Base-by-base conservation (phyloP, 2,888 invertebrate genomes). In the Ditylenchus weischeri region DNA sequence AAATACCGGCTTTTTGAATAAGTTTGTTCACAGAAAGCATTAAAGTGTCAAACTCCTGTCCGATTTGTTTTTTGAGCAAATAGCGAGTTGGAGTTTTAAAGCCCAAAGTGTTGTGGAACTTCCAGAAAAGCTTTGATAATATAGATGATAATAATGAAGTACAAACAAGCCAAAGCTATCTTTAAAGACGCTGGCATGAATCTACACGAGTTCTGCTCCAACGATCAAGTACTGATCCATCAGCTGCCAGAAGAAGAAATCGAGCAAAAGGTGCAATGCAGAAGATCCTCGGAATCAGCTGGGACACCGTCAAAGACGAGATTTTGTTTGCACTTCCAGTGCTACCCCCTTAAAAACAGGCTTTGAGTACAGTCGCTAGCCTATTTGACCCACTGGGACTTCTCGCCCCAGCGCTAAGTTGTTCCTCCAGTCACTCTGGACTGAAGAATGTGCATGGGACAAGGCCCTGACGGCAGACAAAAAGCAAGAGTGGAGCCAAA, bases 151-250 rank as follows among this genome's bases (percentile, higher is more conserved):
- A n/a, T 58, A 1, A 3, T 11, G 15, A 64, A 62, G 38, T 51
- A 64, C 19, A 2, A n/a, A 57, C 51, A 64, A 13, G 35, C 58
- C 8, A 64, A 64, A 48, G 21, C 29, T 8, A 59, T 64, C 36
- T 50, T 64, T 19, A n/a, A 23, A 57, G 64, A 64, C 50, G 64
- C 51, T 19, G 23, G 43, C n/a, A 49, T 64, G n/a, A 64, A 64
- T 60, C 35, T 63, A 3, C 29, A 51, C 15, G 48, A 63, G 21
- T 63, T 63, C 11, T 21, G 49, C n/a, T 50, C 63, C 15, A 63
- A 60, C 18, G 43, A 49, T 7, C 54, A 10, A 11, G 21, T 18
- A 0, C 13, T 29, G 13, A 50, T 62, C 11, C 10, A 11, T 18
- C 15, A 57, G n/a, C 13, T 57, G 13, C 15, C 57, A 36, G 57